These are phyloP conservation scores for Calyptomena viridis DNA, from an alignment of 2,113 vertebrate species.

Conservation along the genomic window DNA sequence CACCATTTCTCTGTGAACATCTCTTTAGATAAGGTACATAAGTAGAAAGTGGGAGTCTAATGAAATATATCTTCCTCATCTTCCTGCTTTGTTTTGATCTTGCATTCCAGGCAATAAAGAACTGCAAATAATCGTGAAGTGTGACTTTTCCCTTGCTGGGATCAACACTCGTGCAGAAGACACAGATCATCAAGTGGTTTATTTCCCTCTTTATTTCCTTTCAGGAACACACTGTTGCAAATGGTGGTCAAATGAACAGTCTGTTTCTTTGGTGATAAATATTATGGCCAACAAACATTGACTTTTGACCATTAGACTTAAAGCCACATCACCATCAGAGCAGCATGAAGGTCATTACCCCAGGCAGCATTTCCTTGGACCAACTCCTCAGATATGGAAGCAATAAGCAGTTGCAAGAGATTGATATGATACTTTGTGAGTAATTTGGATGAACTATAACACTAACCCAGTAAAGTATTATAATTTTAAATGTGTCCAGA, in stretches of 20 bases:
- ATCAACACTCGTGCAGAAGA: background rate
- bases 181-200: background rate
- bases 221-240: background rate
- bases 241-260: background rate
- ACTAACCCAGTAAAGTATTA: constrained; percentile 80
- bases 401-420: constrained; percentile 75
- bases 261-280: constrained; percentile 41
- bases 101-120: background rate
- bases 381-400: constrained; percentile 72
- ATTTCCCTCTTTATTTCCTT: constrained; percentile 8
- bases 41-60: background rate
- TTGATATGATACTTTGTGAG: constrained; percentile 80
- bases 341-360: constrained; percentile 74
- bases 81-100: constrained; percentile 21
- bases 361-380: constrained; percentile 51
- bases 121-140: background rate
- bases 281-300: background rate
- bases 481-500: constrained; percentile 87
- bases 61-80: background rate
- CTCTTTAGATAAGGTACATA: background rate
- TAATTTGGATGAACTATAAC: constrained; percentile 83
- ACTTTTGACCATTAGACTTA: constrained; percentile 34
- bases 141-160: background rate
- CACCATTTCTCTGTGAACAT: background rate
- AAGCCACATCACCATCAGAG: constrained; percentile 30